Base-by-base conservation (phyloP, 2,888 invertebrate genomes). In the Eupithecia inturbata region DNA sequence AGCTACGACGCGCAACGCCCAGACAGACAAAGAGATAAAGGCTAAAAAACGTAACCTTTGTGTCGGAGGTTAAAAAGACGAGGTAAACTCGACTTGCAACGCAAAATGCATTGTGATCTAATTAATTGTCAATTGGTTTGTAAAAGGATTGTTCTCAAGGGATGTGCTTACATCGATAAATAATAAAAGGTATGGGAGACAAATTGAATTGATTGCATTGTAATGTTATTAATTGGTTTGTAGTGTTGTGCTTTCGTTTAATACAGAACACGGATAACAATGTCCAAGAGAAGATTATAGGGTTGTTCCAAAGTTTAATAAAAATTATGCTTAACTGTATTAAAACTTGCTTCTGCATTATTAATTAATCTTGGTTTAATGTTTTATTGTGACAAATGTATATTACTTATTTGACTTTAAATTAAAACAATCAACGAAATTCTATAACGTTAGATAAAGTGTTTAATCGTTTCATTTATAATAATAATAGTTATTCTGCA, bases 71-170 rank as follows among this genome's bases (percentile, higher is more conserved):
- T 31, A 31, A 31, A 62, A 62, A 64, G 36, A 36, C 19, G 12
- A 33, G 19, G 16, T 1, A n/a, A 64, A 64, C 36, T 12, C 36
- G 33, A 64, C 19, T n/a, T 33, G 10, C 63, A 64, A 4, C 33
- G 36, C 22, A 64, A 64, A 31, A 64, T 64, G 19, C 63, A 36
- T 64, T 64, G 36, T 64, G 36, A 64, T 64, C 63, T 33, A 64
- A 64, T 64, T 64, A 64, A 33, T 64, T 33, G 53, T 57, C 26
- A 57, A 57, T 57, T 57, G 57, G 26, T 22, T 57, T 26, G 57
- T 57, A 14, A 57, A 12, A 57, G 57, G 33, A 63, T 63, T 63
- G 63, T 31, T n/a, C 33, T n/a, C n/a, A 3, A 33, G 63, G 31
- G 31, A 10, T 63, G 63, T 36, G n/a, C 36, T 36, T n/a, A 9